Percentiles rank a stretch among this genome's conserved stretches.
These are phyloP conservation scores for Mola mola DNA, from an alignment of 2,113 vertebrate species.

Conservation along the genomic window DNA sequence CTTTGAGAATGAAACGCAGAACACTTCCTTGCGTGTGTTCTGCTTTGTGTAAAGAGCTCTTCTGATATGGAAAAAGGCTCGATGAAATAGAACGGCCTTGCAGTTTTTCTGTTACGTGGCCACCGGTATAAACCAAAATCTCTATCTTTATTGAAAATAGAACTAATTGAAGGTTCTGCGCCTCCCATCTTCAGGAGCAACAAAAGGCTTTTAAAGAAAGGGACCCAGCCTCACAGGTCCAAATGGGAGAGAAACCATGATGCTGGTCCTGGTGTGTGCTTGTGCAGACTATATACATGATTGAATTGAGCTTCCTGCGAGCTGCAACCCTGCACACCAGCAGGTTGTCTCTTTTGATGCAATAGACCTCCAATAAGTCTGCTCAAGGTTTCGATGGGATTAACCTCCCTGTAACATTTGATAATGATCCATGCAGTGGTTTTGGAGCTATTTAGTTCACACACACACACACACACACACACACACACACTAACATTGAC, in stretches of 20 bases:
- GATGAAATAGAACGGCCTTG: slow-evolving; percentile 31
- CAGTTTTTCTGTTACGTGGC: slow-evolving; percentile 29
- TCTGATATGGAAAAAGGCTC: slow-evolving; percentile 50
- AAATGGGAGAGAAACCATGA: background rate
- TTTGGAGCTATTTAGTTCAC: too few species aligned
- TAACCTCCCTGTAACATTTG: too few species aligned
- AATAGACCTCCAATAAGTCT: too few species aligned
- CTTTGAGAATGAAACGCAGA: slow-evolving; percentile 48
- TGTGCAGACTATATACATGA: background rate
- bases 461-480: too few species aligned
- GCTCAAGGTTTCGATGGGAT: too few species aligned
- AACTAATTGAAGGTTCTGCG: slow-evolving; percentile 31
- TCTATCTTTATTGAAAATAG: slow-evolving; percentile 29
- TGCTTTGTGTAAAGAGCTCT: slow-evolving; percentile 42
- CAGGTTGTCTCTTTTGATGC: too few species aligned
- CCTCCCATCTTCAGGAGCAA: slow-evolving; percentile 34
- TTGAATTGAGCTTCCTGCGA: too few species aligned
- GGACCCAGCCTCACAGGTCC: background rate
- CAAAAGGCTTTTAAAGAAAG: slow-evolving; percentile 7
- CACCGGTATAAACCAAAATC: slow-evolving; percentile 42
- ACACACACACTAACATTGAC: too few species aligned
- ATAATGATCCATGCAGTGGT: too few species aligned
- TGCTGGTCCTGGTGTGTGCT: background rate
- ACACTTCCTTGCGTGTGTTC: slow-evolving; percentile 24
- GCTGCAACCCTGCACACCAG: too few species aligned